phyloP scores from a whole-genome alignment of 2,888 invertebrate species.

The Hanleya hanleyi region DNA sequence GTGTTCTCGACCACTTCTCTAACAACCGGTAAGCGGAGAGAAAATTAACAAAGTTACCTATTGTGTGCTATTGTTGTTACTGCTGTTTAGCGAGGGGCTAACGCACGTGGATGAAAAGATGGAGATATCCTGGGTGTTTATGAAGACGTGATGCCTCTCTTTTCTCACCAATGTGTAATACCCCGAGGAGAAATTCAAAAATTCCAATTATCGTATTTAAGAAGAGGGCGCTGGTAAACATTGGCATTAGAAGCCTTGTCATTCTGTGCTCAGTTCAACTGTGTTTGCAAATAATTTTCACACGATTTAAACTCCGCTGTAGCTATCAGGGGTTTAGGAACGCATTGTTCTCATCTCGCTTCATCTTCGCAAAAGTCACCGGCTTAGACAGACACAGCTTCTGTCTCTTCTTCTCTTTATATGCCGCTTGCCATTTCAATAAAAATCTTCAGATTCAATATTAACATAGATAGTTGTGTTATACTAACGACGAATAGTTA shows the following conservation, averaged over 20 bases:
- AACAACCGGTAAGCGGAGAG: neutral
- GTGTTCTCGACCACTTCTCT: neutral
- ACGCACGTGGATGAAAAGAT: constrained; percentile 3
- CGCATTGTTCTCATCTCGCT: neutral
- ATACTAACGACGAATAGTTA: too few species aligned
- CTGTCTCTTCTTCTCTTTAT: too few species aligned
- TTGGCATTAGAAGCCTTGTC: neutral
- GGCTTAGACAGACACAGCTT: too few species aligned
- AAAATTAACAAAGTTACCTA: constrained; percentile 10
- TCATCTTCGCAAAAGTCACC: constrained; percentile 4
- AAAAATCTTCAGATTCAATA: too few species aligned
- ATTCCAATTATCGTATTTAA: constrained; percentile 3
- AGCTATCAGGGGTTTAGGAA: neutral
- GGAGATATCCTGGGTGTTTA: neutral
- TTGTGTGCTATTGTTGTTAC: neutral
- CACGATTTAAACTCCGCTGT: neutral
- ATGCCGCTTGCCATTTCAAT: too few species aligned
- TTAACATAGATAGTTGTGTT: too few species aligned
- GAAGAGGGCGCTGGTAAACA: neutral
- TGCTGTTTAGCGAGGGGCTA: neutral
- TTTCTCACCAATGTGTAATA: neutral
- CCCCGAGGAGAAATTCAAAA: neutral
- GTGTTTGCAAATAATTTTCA: constrained; percentile 10
- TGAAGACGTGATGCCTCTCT: neutral
- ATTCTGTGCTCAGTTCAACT: neutral